Base-by-base conservation (phyloP, 23 tunicate genomes). In the Halocynthia aurantium region DNA sequence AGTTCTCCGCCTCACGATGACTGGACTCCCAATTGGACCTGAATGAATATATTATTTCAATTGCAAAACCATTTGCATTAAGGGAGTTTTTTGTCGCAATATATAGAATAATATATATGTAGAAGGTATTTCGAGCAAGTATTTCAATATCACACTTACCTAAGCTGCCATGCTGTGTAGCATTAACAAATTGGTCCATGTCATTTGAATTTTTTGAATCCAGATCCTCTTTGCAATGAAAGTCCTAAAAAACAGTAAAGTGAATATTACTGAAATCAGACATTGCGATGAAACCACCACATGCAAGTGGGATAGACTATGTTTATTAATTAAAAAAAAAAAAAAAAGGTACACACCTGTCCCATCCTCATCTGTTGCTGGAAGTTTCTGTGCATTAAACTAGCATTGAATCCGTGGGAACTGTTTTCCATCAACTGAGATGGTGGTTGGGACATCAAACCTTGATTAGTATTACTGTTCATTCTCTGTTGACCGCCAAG, bases 11-110 rank as follows among this genome's bases (percentile, higher is more conserved):
- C 78, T 74, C 6, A 49, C 17, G 21, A 55, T 56, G 5, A 74
- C 69, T 20, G 70, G 70, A 65, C 70, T 65, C 31, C 70, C 70
- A 65, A 65, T 65, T 8, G 78, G 78, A 54, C 78, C 78, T 74
- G 31, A 15, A 74, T 74, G 13, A 44, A 31, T 11, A 31, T 31
- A 44, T 40, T 19, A 17, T 18, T 31, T 72, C 62, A 72, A 13
- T 72, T 2, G 76, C 0, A 50, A 40, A 20, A 40, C 4, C 17
- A 67, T 67, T 12, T 0, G 18, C 21, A 13, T 2, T 67, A 11
- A 0, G 22, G 44, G 44, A 31, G 44, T 31, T 31, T 31, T 31
- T 31, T 31, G 44, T 31, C 44, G 44, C 44, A 31, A 31, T 31
- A 31, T 31, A 31, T n/a, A 58, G 17, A 58, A 58, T n/a, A 58